Evolutionary conservation across 2,113 vertebrate species (phyloP).

Genomic region (Aegotheles bennettii): DNA sequence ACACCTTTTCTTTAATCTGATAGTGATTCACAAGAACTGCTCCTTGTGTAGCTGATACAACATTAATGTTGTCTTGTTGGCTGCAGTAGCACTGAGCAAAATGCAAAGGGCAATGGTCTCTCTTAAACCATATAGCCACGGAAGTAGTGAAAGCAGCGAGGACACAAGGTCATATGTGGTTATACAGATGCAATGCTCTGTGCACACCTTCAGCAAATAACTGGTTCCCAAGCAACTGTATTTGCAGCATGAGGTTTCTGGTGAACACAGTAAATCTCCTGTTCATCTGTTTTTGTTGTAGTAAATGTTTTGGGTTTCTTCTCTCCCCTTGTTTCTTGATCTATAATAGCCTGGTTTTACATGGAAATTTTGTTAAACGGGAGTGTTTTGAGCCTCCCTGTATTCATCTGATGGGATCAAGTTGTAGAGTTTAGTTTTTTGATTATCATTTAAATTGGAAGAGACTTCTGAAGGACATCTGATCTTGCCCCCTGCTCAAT

Average conservation of each 20-base stretch:
- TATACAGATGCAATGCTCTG: neutral
- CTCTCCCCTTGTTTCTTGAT: neutral
- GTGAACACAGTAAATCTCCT: neutral
- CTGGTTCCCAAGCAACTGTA: neutral
- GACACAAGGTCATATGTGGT: rapidly evolving
- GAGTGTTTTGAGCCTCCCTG: neutral
- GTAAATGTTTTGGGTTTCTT: neutral
- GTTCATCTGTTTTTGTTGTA: neutral
- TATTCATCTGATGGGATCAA: neutral
- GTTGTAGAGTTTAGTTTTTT: neutral
- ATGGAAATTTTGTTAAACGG: neutral
- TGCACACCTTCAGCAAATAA: neutral
- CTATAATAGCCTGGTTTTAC: neutral
- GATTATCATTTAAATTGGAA: neutral
- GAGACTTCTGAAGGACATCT: neutral
- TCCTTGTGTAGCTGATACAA: neutral
- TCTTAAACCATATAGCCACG: neutral
- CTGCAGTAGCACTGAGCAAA: neutral
- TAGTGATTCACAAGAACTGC: neutral
- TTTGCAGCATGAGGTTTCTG: neutral
- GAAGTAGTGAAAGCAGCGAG: neutral
- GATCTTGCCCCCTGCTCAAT: neutral
- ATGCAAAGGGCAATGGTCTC: neutral
- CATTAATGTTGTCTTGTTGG: neutral
- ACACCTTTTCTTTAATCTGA: neutral